phyloP scores from a whole-genome alignment of 1,140 invertebrate genomes.

The Drosophila insularis region DNA sequence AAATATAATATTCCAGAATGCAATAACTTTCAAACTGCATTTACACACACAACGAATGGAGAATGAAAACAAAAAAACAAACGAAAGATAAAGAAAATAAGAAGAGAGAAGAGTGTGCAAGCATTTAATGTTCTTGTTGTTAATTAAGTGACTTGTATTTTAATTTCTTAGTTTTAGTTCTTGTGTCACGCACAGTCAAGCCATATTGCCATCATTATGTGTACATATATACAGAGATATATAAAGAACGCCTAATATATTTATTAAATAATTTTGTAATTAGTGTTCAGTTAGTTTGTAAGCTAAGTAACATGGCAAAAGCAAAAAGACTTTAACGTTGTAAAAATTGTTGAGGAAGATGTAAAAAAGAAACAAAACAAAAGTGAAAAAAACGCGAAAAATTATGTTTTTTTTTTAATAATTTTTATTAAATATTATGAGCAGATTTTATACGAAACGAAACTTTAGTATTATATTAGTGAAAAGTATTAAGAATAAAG shows the following conservation, averaged over 20 bases:
- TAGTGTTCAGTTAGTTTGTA: constrained; percentile 47
- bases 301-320: constrained; percentile 45
- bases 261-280: constrained; percentile 56
- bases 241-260: constrained; percentile 38
- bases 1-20: constrained; percentile 15
- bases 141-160: constrained; percentile 6
- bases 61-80: neutral
- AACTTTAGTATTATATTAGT: constrained; percentile 32
- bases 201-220: constrained; percentile 66
- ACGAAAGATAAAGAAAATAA: neutral
- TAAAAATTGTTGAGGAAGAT: constrained; percentile 44
- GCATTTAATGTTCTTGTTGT: constrained; percentile 8
- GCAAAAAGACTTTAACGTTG: constrained; percentile 60
- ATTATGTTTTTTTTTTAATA: neutral
- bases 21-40: constrained; percentile 30
- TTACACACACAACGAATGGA: constrained; percentile 12
- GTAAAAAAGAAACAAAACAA: no score
- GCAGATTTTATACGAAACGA: constrained; percentile 27
- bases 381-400: neutral
- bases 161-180: constrained; percentile 12
- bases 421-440: neutral
- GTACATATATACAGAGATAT: constrained; percentile 27
- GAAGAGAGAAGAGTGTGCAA: neutral
- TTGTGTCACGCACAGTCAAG: constrained; percentile 41
- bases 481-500: constrained; percentile 50